Evolutionary conservation across 2,888 invertebrate genomes (phyloP).

Genomic region (Rugalucina vietnamica): DNA sequence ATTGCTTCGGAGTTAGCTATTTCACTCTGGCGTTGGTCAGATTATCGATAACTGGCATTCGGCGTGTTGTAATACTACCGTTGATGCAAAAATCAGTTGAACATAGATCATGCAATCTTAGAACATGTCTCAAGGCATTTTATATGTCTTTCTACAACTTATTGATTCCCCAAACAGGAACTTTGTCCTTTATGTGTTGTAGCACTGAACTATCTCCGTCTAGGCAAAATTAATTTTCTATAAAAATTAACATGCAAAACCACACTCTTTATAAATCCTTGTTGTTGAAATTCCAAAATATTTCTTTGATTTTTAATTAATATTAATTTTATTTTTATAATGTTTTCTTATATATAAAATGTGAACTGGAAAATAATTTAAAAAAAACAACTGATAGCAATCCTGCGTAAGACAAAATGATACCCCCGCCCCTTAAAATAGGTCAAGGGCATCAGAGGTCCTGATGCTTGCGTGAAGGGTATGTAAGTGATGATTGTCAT

Average conservation of each 20-base stretch:
- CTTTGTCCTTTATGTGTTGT: not conserved
- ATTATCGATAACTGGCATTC: too few species aligned
- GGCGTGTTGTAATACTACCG: too few species aligned
- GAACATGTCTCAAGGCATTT: not conserved
- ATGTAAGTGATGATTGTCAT: too few species aligned
- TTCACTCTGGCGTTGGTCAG: too few species aligned
- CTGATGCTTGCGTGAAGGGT: too few species aligned
- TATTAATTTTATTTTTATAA: not conserved
- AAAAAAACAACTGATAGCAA: too few species aligned
- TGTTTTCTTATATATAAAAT: not conserved
- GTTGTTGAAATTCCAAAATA: not conserved
- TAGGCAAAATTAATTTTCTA: too few species aligned
- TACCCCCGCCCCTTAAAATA: too few species aligned
- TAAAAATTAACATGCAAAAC: not conserved
- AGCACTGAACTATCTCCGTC: not conserved
- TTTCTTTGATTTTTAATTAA: not conserved
- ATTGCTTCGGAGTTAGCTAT: too few species aligned
- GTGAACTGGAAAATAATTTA: too few species aligned
- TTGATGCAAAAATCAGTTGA: conserved; percentile 3
- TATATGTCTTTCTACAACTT: conserved; percentile 18
- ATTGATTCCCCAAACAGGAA: not conserved
- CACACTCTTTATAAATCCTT: not conserved
- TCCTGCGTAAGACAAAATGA: too few species aligned
- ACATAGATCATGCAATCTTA: conserved; percentile 12
- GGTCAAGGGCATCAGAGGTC: too few species aligned